Conservation (phyloP, 2,113 vertebrate species). For the Rhombomys opimus region DNA sequence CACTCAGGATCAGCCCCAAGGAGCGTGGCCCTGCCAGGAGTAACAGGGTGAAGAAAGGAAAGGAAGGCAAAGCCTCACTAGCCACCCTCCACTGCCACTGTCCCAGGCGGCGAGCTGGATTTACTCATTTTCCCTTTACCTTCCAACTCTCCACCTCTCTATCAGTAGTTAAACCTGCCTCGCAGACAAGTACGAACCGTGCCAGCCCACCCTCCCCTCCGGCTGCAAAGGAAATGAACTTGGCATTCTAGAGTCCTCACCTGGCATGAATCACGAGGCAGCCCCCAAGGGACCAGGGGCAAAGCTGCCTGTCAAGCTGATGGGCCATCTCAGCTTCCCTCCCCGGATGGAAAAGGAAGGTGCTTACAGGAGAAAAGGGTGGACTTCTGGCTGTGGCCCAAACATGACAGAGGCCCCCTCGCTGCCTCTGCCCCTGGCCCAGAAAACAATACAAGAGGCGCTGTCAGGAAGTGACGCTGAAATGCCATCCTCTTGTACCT, state of each 20-base stretch:
- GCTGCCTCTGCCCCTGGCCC: background rate
- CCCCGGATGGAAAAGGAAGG: background rate
- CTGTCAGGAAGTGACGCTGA: slow-evolving; percentile 82
- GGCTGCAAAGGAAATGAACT: slow-evolving; percentile 71
- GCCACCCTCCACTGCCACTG: background rate
- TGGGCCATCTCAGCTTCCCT: slow-evolving; percentile 1
- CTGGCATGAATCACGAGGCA: slow-evolving; percentile 43
- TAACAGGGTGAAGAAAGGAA: background rate
- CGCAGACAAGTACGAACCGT: slow-evolving; percentile 63
- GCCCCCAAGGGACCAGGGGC: slow-evolving; percentile 29
- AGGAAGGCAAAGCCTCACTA: background rate
- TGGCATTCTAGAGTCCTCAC: slow-evolving; percentile 58
- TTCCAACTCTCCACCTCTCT: slow-evolving; percentile 1
- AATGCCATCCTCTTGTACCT: slow-evolving; percentile 69
- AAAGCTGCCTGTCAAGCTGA: slow-evolving; percentile 50
- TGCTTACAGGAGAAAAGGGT: slow-evolving; percentile 62
- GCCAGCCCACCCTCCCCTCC: slow-evolving; percentile 69
- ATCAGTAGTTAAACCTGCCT: slow-evolving; percentile 43
- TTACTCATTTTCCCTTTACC: background rate
- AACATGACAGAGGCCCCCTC: slow-evolving; percentile 66
- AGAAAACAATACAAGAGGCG: slow-evolving; percentile 48
- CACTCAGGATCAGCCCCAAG: background rate
- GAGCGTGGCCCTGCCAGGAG: background rate
- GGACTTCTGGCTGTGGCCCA: slow-evolving; percentile 48
- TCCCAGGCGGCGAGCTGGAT: background rate